Evolutionary conservation across 2,797 vertebrate genomes (phyloP), one percentile per base, ranked within the genome.

Genomic region (Buphagus erythrorhynchus): DNA sequence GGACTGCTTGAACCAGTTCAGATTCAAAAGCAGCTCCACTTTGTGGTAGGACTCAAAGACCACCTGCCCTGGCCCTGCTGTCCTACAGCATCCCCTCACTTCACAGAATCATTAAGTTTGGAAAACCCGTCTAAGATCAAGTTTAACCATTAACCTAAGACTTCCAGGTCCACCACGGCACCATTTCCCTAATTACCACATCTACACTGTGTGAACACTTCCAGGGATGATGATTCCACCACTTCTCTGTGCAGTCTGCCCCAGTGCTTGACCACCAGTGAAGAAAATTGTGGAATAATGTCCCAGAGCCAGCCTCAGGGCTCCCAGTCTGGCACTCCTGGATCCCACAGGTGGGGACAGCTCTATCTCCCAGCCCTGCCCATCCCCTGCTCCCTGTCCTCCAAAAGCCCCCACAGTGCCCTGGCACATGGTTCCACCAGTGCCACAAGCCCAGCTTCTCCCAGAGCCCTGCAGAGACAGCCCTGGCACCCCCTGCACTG

Each of bases 271-370:
- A 8, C 18, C 29, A 31, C 5, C 38, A 40, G 15, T 35, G 11
- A 31, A 22, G 25, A 14, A 46, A 71, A n/a, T 1, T 1, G 0
- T 12, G 29, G 29, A 58, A 31, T 2, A 2, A n/a, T 3, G 7
- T 1, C 22, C 15, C 38, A 38, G 75, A 59, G n/a, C 5, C 29
- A 62, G 31, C 8, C 26, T 13, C 19, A 17, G n/a, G 22, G 21
- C 29, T 33, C n/a, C 40, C 7, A 18, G 28, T 8, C 16, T 9
- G 15, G 9, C 28, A 13, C 11, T 22, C n/a, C 46, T 4, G 10
- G 16, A 13, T 17, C 19, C 19, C 5, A 3, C 12, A 13, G n/a
- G 18, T 16, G 7, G 24, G 21, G 1, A 31, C 13, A 28, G 10
- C 31, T 21, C 28, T 19, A 3, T 38, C 12, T 19, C n/a, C n/a